Evolutionary conservation across 2,797 vertebrate genomes (phyloP), one percentile per base, ranked within the genome.

Genomic region (Acanthurus tractus): DNA sequence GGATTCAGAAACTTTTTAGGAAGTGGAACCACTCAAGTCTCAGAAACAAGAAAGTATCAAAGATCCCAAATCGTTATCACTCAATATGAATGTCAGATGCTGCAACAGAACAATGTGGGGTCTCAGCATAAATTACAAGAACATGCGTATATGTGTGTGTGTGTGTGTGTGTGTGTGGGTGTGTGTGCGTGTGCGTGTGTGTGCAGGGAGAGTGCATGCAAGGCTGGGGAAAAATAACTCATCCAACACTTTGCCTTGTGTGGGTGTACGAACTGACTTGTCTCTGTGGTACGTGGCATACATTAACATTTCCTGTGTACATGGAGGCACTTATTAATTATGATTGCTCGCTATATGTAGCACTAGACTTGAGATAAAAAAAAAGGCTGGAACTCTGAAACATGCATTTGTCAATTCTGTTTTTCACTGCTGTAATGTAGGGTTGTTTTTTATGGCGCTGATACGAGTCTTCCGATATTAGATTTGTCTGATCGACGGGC

Each of bases 241-340:
- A 23, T 49, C 62, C 52, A 15, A 54, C 63, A 17, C 36, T 73
- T 71, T 63, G 68, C 40, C 45, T 76, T 38, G 65, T 73, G 77
- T 87, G 75, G 74, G 72, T 73, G 69, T 84, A 56, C 52, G 62
- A 82, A 63, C 10, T 36, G 58, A 59, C 64, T 71, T 75, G 59
- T 54, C 14, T 72, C 36, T 38, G 22, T 52, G 56, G 40, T 66
- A 63, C 81, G 55, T 56, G 58, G 65, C 56, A 72, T 79, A 71
- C 63, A 83, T 82, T 67, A 70, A 78, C 46, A 61, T 78, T 61
- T 70, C 38, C 66, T 78, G 20, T 65, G 55, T 56, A 67, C 2
- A 14, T 64, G 38, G 48, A 80, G 54, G 18, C 69, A 69, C 62
- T 87, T 70, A 57, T 49, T 23, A 74, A 59, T 63, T 23, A 80